These are phyloP conservation scores for Lucifuga dentata DNA, from an alignment of 2,113 vertebrate genomes.

Conservation along the genomic window DNA sequence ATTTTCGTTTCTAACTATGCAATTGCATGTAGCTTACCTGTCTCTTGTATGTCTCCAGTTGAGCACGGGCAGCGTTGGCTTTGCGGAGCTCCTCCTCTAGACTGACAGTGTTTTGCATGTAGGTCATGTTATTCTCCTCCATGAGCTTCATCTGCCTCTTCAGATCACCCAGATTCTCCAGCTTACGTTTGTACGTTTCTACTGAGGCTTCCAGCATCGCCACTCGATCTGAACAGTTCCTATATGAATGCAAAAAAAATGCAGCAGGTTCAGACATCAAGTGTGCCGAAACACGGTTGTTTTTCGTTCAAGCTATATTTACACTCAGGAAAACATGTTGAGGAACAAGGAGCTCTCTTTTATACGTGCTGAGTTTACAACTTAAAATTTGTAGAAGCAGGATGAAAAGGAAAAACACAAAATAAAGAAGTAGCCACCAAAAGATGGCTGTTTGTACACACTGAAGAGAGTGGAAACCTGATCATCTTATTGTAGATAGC, in stretches of 20 bases:
- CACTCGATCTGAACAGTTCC: conserved; percentile 90
- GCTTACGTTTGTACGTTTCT: conserved; percentile 94
- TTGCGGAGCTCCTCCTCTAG: conserved; percentile 97
- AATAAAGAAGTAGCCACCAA: background rate
- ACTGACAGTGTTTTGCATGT: conserved; percentile 96
- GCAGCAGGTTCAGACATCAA: background rate
- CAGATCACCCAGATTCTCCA: conserved; percentile 94
- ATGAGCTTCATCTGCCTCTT: conserved; percentile 93
- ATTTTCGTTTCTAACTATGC: fast-evolving
- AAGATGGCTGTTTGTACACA: background rate
- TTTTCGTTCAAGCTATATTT: no score
- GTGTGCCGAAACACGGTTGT: no score
- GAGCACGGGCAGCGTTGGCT: conserved; percentile 93
- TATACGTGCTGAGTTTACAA: no score
- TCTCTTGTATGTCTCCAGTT: conserved; percentile 94
- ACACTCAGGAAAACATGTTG: no score
- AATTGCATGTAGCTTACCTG: conserved; percentile 81
- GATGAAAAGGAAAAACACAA: no score
- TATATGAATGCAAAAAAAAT: conserved; percentile 31
- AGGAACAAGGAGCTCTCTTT: no score
- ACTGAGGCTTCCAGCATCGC: conserved; percentile 93
- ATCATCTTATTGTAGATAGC: no score
- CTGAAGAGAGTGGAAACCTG: no score
- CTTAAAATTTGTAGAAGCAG: no score
- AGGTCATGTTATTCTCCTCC: conserved; percentile 96